These are phyloP conservation scores for Rhodeus uyekii DNA, from an alignment of 2,797 vertebrate genomes.

Conservation along the genomic window DNA sequence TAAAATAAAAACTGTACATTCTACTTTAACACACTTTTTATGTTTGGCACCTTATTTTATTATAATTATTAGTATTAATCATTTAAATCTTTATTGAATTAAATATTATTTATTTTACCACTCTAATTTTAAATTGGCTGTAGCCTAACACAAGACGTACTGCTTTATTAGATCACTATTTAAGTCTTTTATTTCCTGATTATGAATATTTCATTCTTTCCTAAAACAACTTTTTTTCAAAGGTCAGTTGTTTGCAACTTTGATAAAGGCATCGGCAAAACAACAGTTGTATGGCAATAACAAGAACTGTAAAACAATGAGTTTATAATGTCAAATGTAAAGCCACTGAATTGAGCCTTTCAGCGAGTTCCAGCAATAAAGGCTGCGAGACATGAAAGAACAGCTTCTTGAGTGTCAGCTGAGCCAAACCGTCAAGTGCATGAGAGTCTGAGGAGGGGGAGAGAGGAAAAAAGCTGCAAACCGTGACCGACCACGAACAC, in stretches of 20 bases:
- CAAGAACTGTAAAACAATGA: too few species aligned
- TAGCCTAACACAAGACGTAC: too few species aligned
- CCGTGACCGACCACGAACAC: too few species aligned
- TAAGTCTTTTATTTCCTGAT: background rate
- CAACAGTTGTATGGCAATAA: background rate
- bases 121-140: too few species aligned
- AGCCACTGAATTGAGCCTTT: background rate
- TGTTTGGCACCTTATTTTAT: too few species aligned
- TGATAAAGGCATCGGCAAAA: background rate
- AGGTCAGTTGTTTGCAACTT: background rate
- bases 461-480: background rate
- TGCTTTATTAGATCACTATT: too few species aligned
- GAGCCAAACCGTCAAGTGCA: background rate
- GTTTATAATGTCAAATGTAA: background rate
- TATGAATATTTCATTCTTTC: background rate
- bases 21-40: too few species aligned
- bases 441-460: background rate
- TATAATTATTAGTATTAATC: too few species aligned
- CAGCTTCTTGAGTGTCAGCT: background rate
- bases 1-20: too few species aligned
- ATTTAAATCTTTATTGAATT: too few species aligned
- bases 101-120: too few species aligned
- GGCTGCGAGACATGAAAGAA: background rate
- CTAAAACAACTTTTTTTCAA: background rate
- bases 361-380: background rate